Evolutionary conservation across 2,113 vertebrate species (phyloP), one percentile per base, ranked within the genome.

Genomic region (Amphiprion percula): DNA sequence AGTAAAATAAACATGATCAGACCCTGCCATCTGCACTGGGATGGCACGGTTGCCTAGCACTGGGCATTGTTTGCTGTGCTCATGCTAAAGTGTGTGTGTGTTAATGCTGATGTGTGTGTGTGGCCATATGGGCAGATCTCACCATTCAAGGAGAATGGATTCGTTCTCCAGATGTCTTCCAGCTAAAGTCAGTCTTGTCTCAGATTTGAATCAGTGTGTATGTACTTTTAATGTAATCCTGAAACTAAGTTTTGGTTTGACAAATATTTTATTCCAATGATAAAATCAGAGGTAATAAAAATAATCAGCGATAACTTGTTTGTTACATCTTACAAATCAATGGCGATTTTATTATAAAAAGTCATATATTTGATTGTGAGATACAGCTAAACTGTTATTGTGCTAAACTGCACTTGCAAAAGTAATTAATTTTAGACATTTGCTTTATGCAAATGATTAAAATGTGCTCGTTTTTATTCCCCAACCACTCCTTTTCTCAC

Each of bases 1-100:
- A 92, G 85, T 90, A 92, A 90, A 94, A 90, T 91, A 93, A 94
- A 94, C 93, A 94, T 84, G 89, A 92, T 90, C 83, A 90, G 88
- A 82, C 47, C 17, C 81, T 73, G 82, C 89, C 93, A 93, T 92
- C 91, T 94, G 90, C 75, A 74, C 76, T 64, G 74, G 88, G 90
- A 91, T 88, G 82, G 86, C 82, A 83, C 68, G 71, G 92, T 94
- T 94, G 92, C 92, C 89, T 93, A 92, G 91, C 90, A 87, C 46
- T 77, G 56, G 72, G 67, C 70, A 66, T 65, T 89, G 83, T 91
- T 87, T 61, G 66, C 64, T 87, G 82, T 78, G 44, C 86, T 87
- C 76, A 86, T 54, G 79, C 66, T 86, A 14, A 49, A 65, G 50
- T 86, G 77, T 77, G 74, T 73, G 67, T 77, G 33, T 86, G 54